Evolutionary conservation across 2,797 vertebrate species (phyloP), one percentile per base, ranked within the genome.

Genomic region (Todus mexicanus): DNA sequence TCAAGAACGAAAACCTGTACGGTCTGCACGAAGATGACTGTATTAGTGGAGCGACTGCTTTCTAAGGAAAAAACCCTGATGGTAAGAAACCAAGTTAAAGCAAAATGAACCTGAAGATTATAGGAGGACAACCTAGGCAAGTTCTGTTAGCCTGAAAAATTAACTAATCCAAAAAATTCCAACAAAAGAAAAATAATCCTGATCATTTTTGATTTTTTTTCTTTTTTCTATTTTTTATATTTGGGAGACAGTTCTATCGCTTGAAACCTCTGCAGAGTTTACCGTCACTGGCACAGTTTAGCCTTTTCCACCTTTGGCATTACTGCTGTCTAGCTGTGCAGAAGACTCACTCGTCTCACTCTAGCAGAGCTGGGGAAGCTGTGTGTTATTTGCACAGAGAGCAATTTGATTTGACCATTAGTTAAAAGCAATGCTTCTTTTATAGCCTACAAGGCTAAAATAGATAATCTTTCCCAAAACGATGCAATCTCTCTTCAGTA

Each of bases 381-480:
- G 42, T 6, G 2, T 8, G 7, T 20, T 64, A 38, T 47, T 42
- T 38, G 43, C 78, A 88, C 26, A 3, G 25, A 31, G 40, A 94
- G 42, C 56, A 35, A n/a, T 89, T 84, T 11, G 8, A 19, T 79
- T 54, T 60, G 56, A 53, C 71, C 45, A 26, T 12, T 4, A 9
- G 50, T 77, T 72, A 82, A 87, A 89, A 92, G 90, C 60, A 92
- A 93, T 51, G 72, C 71, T 85, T 88, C 50, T 82, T 80, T 87
- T 94, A 90, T 56, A 94, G 94, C 31, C 81, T 84, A 84, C 1
- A 26, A 85, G 89, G 82, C 84, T 45, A 92, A 96, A 96, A 84
- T 82, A 48, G 64, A 84, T 75, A 82, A 60, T 94, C 83, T 84
- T 92, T 87, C 73, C 38, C 9, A 78, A 94, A 92, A 87, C n/a